A percentile compares a stretch with the other conserved stretches of the same genome.
Evolutionary conservation across 2,113 vertebrate genomes (phyloP).

Genomic region (Salvator merianae): DNA sequence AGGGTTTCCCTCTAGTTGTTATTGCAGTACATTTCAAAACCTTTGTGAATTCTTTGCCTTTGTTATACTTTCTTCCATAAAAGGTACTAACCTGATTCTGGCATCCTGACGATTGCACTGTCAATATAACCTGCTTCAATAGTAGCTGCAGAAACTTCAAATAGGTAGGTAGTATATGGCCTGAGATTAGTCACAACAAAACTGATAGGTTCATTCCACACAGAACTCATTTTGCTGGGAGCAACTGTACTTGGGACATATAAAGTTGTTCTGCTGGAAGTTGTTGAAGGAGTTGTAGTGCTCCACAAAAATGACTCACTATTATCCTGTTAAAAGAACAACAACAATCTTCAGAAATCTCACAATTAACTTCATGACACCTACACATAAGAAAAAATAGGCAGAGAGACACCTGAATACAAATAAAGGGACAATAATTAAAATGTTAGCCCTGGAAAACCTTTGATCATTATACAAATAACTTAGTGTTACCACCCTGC

Average conservation of each 20-base stretch:
- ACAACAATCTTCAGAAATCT: conserved; percentile 10
- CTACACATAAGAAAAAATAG: background rate
- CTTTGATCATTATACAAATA: background rate
- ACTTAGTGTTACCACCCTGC: no score
- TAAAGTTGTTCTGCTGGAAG: conserved; percentile 70
- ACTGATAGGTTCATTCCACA: conserved; percentile 91
- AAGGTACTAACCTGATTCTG: conserved; percentile 86
- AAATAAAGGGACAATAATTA: background rate
- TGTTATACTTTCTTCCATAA: background rate
- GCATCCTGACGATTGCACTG: conserved; percentile 91
- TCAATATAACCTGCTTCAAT: conserved; percentile 93
- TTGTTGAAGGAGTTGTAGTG: conserved; percentile 84
- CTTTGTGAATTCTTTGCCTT: conserved; percentile 9
- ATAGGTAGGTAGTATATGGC: conserved; percentile 92
- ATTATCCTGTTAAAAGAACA: conserved; percentile 81
- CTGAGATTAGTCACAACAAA: conserved; percentile 86
- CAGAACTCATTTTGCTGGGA: conserved; percentile 76
- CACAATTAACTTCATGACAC: background rate
- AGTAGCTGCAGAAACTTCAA: conserved; percentile 96
- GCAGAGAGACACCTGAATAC: background rate
- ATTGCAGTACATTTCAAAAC: background rate
- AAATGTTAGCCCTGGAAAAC: background rate
- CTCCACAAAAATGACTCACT: conserved; percentile 91
- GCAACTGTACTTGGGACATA: conserved; percentile 68
- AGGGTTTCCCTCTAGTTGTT: background rate